Evolutionary conservation across 2,797 vertebrate genomes (phyloP).

Genomic region (Cygnus olor): DNA sequence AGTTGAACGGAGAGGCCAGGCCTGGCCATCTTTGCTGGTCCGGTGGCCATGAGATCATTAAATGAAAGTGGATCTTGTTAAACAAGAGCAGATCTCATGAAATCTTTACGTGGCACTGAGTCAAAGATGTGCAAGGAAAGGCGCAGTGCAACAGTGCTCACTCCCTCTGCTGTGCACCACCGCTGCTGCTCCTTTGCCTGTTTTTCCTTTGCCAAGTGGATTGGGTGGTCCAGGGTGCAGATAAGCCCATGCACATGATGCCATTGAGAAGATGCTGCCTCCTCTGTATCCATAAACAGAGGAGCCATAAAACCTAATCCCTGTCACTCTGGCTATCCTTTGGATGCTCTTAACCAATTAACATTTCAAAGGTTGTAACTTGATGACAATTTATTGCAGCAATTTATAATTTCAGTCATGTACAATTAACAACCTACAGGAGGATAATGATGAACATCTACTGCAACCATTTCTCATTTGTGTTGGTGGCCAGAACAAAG

Average conservation of each 20-base stretch:
- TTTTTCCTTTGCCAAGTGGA: not conserved
- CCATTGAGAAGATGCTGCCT: not conserved
- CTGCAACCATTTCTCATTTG: slow-evolving; percentile 5
- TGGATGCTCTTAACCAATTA: not conserved
- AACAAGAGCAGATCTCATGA: not conserved
- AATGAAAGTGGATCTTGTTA: accelerated
- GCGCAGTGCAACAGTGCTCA: not conserved
- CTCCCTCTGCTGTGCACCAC: not conserved
- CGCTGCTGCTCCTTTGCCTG: not conserved
- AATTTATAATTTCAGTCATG: not conserved
- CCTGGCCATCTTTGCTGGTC: not conserved
- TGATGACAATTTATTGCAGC: slow-evolving; percentile 24
- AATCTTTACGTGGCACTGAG: not conserved
- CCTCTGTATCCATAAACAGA: not conserved
- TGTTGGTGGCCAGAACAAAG: not conserved
- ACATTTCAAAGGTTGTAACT: slow-evolving; percentile 5
- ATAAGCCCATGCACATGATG: not conserved
- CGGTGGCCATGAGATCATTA: accelerated
- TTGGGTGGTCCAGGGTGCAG: not conserved
- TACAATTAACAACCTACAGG: slow-evolving; percentile 16
- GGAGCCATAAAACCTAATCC: not conserved
- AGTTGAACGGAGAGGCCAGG: accelerated
- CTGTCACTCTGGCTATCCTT: not conserved
- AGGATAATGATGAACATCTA: slow-evolving; percentile 3
- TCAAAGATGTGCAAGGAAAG: not conserved